Percentiles rank a stretch among this genome's conserved stretches.
These are phyloP conservation scores for Heliconius nattereri DNA, from an alignment of 1,140 invertebrate genomes.

Conservation along the genomic window DNA sequence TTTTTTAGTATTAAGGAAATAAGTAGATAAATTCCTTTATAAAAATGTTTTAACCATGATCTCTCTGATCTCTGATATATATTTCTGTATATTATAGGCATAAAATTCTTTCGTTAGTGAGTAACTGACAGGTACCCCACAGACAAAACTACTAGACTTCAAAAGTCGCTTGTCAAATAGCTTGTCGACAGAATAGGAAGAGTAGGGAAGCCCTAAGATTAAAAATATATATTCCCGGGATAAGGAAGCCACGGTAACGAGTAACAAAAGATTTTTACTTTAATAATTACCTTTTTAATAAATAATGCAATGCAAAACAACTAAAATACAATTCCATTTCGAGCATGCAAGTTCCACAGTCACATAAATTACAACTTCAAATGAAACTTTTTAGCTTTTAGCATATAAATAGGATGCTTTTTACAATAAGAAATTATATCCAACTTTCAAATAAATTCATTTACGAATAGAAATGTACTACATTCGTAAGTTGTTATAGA, in stretches of 20 bases:
- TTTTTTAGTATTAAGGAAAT: not conserved
- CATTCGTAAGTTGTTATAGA: not conserved
- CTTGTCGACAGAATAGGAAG: no score
- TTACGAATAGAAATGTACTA: not conserved
- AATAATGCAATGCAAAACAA: not conserved
- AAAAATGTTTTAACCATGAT: not conserved
- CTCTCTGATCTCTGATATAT: no score
- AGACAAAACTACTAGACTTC: no score
- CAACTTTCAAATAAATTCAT: not conserved
- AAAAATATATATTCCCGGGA: not conserved
- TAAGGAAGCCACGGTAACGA: not conserved
- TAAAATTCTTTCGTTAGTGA: no score
- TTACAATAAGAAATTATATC: slow-evolving; percentile 4
- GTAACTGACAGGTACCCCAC: no score
- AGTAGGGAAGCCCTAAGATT: no score
- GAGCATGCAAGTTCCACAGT: not conserved
- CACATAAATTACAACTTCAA: slow-evolving; percentile 23
- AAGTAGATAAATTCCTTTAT: not conserved
- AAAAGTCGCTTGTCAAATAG: no score
- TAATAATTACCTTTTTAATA: not conserved
- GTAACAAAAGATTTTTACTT: not conserved
- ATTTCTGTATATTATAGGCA: no score
- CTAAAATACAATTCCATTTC: not conserved
- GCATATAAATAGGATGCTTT: slow-evolving; percentile 13
- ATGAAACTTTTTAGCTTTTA: slow-evolving; percentile 17